Percentiles rank a stretch among this genome's conserved stretches.
These are phyloP conservation scores for Heliconius hortense DNA, from an alignment of 2,888 invertebrate genomes.

Conservation along the genomic window DNA sequence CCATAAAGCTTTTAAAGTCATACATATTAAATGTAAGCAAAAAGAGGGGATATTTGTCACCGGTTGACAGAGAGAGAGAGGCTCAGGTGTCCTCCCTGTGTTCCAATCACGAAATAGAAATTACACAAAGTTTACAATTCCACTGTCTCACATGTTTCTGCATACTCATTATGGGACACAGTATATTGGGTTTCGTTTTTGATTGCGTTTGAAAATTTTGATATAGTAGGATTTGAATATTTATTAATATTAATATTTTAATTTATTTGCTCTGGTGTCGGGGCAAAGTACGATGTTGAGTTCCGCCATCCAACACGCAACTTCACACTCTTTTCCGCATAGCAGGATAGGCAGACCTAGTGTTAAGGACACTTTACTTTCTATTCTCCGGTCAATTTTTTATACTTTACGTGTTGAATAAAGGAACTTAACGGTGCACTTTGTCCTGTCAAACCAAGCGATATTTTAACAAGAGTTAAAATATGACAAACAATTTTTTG, in stretches of 20 bases:
- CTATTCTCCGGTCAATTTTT: no score
- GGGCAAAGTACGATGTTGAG: no score
- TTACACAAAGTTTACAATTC: constrained; percentile 51
- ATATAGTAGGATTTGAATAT: not conserved
- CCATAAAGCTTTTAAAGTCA: constrained; percentile 42
- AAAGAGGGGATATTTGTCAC: constrained; percentile 51
- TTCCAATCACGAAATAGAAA: constrained; percentile 64
- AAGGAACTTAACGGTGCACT: no score
- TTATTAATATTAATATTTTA: no score
- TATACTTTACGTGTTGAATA: no score
- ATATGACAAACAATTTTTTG: not conserved
- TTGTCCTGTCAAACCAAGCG: no score
- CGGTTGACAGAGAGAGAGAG: constrained; percentile 55
- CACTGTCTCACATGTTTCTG: constrained; percentile 36
- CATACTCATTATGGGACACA: constrained; percentile 34
- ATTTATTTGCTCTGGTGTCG: no score
- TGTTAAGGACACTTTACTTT: no score
- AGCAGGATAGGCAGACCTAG: no score
- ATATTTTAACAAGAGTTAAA: no score
- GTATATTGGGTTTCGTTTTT: not conserved
- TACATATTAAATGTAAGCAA: constrained; percentile 58
- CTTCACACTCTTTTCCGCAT: no score
- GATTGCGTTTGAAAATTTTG: not conserved
- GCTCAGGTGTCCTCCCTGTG: constrained; percentile 55
- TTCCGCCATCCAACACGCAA: no score